These are phyloP conservation scores for Odocoileus virginianus DNA, from an alignment of 2,113 vertebrate species.

Conservation along the genomic window DNA sequence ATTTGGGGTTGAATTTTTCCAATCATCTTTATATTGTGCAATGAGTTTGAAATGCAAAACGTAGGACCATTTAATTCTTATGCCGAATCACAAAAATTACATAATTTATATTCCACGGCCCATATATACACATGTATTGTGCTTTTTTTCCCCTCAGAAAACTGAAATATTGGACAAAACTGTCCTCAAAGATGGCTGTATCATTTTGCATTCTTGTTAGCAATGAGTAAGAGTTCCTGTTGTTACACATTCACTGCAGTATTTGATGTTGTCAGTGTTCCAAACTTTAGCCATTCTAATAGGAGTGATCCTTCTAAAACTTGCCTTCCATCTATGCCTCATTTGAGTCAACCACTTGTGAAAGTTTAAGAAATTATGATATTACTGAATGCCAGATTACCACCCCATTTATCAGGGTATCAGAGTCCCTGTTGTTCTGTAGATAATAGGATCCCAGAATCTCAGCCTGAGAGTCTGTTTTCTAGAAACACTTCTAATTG, in stretches of 20 bases:
- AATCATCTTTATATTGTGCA: not conserved
- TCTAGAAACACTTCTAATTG: not conserved
- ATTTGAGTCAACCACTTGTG: not conserved
- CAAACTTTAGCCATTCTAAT: not conserved
- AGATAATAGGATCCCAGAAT: not conserved
- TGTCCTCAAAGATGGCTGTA: not conserved
- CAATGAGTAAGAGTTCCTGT: not conserved
- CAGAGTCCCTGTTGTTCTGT: not conserved
- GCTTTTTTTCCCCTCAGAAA: not conserved
- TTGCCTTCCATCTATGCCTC: not conserved
- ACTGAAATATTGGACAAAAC: not conserved
- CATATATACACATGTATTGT: not conserved
- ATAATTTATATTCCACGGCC: not conserved
- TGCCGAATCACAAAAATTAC: not conserved
- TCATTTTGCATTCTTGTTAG: not conserved
- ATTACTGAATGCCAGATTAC: not conserved
- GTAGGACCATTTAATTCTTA: not conserved
- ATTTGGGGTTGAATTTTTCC: not conserved
- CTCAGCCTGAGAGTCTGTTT: not conserved
- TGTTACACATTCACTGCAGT: not conserved
- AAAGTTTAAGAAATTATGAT: not conserved
- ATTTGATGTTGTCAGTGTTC: not conserved
- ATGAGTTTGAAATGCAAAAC: not conserved
- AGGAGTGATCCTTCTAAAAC: not conserved
- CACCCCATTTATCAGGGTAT: not conserved